Conservation (phyloP, 2,113 vertebrate species). For the Saccopteryx leptura region DNA sequence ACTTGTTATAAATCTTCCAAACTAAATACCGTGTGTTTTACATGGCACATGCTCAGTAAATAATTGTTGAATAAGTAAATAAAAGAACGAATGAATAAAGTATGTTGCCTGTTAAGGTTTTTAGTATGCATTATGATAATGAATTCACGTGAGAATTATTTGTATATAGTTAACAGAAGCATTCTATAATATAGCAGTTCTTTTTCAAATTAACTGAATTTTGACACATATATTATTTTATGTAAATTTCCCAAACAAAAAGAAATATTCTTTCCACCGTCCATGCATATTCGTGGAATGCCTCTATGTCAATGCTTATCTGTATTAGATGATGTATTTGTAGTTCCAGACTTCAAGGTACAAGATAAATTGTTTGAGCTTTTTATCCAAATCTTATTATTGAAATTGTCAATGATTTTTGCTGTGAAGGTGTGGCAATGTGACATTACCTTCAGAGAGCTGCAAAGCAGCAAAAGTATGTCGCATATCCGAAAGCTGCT, state of each 20-base stretch:
- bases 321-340: not conserved
- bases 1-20: not conserved
- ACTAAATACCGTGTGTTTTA: not conserved
- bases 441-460: slow-evolving; percentile 44
- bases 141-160: not conserved
- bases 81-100: not conserved
- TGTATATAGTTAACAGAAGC: not conserved
- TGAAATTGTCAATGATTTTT: slow-evolving; percentile 21
- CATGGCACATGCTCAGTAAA: not conserved
- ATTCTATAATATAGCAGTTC: not conserved
- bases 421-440: not conserved
- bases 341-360: not conserved
- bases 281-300: not conserved
- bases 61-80: not conserved
- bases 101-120: not conserved
- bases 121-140: accelerated
- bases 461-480: slow-evolving; percentile 40
- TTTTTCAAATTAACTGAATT: not conserved
- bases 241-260: not conserved
- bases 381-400: not conserved
- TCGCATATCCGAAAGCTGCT: not conserved
- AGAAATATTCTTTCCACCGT: not conserved
- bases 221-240: not conserved
- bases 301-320: not conserved
- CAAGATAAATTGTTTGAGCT: not conserved